Evolutionary conservation across 2,797 vertebrate species (phyloP).

Genomic region (Fratercula arctica): DNA sequence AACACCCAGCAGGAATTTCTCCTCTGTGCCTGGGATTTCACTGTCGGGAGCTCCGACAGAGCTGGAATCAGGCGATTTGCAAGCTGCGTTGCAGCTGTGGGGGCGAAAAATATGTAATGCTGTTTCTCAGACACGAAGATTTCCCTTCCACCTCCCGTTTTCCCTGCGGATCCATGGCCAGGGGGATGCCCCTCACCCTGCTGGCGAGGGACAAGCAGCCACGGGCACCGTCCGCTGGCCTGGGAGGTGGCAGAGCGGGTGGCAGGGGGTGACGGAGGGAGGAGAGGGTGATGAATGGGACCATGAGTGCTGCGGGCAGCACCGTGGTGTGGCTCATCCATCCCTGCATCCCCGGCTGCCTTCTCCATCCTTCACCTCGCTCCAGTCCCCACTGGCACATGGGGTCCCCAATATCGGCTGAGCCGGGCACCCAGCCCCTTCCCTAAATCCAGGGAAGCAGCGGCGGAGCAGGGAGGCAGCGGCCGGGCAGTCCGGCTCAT

Average conservation of each 20-base stretch:
- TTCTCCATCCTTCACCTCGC: background rate
- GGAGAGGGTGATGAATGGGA: background rate
- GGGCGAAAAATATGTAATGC: accelerated
- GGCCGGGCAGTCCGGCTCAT: accelerated
- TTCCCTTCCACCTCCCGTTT: background rate
- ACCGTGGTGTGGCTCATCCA: accelerated
- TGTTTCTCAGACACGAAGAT: background rate
- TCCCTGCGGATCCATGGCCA: accelerated
- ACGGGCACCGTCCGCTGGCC: accelerated
- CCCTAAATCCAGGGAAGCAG: background rate
- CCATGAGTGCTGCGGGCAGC: background rate
- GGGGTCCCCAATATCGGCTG: accelerated
- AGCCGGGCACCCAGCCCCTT: accelerated
- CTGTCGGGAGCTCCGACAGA: accelerated
- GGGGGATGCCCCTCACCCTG: background rate
- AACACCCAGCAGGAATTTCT: background rate
- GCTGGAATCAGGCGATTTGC: background rate
- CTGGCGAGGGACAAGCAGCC: accelerated
- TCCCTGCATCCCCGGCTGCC: background rate
- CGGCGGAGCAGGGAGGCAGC: background rate
- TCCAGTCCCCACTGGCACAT: accelerated
- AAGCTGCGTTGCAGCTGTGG: background rate
- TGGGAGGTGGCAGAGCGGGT: background rate
- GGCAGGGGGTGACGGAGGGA: background rate
- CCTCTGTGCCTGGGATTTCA: background rate